These are phyloP conservation scores for honey bee (Apis mellifera) DNA, from an alignment of 1,140 invertebrate genomes.

Conservation along the genomic window DNA sequence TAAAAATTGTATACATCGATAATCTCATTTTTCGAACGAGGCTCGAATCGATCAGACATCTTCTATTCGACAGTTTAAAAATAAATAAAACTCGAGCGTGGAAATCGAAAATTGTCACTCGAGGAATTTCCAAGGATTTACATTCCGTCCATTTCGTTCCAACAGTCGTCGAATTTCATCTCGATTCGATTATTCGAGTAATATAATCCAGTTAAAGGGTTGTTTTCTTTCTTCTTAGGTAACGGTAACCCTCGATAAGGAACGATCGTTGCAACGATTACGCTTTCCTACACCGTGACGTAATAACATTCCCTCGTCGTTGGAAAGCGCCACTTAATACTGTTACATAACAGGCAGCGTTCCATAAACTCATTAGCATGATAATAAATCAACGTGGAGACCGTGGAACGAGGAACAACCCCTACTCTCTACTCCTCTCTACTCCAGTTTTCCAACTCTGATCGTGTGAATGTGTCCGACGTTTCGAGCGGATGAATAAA, in stretches of 20 bases:
- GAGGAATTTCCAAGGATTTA: too few relatives aligned
- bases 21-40: too few relatives aligned
- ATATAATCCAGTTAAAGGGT: too few relatives aligned
- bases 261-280: neutral
- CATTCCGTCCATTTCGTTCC: neutral
- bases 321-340: slow-evolving; percentile 32
- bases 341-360: slow-evolving; percentile 11
- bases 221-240: too few relatives aligned
- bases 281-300: slow-evolving; percentile 14
- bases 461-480: neutral
- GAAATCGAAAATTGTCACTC: neutral
- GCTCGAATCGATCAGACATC: too few relatives aligned
- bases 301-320: slow-evolving; percentile 17
- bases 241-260: neutral
- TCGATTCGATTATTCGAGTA: too few relatives aligned
- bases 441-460: neutral
- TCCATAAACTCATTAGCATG: neutral
- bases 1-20: slow-evolving; percentile 3
- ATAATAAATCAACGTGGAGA: slow-evolving; percentile 16
- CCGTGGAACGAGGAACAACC: neutral
- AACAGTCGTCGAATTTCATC: too few relatives aligned
- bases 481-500: slow-evolving; percentile 1
- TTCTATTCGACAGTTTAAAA: too few relatives aligned
- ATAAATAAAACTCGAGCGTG: neutral
- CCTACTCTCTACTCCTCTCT: neutral